Evolutionary conservation across 1,140 invertebrate genomes (phyloP), one percentile per base, ranked within the genome.

Genomic region (Whitmania pigra): DNA sequence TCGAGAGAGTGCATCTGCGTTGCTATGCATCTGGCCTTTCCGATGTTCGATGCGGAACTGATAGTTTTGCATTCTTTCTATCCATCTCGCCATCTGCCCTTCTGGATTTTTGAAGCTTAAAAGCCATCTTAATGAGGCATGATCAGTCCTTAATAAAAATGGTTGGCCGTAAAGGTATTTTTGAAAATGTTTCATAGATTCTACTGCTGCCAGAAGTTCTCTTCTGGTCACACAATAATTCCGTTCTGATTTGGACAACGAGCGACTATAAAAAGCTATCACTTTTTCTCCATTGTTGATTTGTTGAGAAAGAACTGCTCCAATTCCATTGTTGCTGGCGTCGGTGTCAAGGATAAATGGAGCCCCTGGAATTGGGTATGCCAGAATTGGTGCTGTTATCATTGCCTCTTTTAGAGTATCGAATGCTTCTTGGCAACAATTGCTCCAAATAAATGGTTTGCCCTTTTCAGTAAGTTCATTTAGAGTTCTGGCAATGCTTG

Each of bases 221-320:
- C 73, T 72, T 40, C 74, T 71, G 18, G 74, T 74, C 25, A 72
- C 67, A 2, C 71, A 53, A 54, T 76, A 72, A 73, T 72, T 31
- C 0, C 40, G 20, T 49, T 43, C 55, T 54, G 69, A 63, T 29
- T 15, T 0, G 4, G 27, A 18, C 15, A 43, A 40, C 4, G 22
- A 43, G 36, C 25, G 27, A 36, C 27, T 40, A 40, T 20, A 31
- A 53, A 43, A 69, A 4, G 22, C n/a, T 20, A 69, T 36, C 6
- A 69, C 68, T 18, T 20, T n/a, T n/a, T 49, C 27, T 69, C 29
- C 11, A 67, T 3, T 25, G 36, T 67, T 53, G n/a, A n/a, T n/a
- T n/a, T n/a, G n/a, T 69, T 82, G 78, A 0, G 79, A 68, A 11
- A 83, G 53, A 0, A 82, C 76, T 9, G 78, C 79, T 15, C 79